Evolutionary conservation across 2,888 invertebrate species (phyloP).

Genomic region (Pachliopta kotzebuea): DNA sequence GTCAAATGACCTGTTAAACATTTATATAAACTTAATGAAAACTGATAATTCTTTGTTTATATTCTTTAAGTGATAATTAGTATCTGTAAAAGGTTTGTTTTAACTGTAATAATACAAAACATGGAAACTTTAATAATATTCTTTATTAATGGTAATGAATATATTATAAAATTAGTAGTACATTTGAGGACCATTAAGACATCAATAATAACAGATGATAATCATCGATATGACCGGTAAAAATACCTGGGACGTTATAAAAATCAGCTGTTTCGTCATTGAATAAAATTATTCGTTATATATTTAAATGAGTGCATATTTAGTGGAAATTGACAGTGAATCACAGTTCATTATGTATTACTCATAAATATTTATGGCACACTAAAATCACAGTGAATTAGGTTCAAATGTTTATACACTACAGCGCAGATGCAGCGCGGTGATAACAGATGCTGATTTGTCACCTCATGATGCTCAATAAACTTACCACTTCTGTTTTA

Average conservation of each 20-base stretch:
- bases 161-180: background rate
- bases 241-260: conserved; percentile 18
- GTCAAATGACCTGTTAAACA: no score
- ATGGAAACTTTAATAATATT: no score
- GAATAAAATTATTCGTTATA: conserved; percentile 23
- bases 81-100: no score
- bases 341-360: conserved; percentile 16
- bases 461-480: conserved; percentile 14
- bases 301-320: conserved; percentile 26
- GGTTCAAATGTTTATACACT: conserved; percentile 15
- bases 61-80: no score
- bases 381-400: conserved; percentile 27
- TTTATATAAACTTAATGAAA: no score
- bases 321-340: conserved; percentile 20
- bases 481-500: conserved; percentile 21
- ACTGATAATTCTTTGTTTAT: no score
- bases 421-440: conserved; percentile 11
- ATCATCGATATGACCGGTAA: conserved; percentile 2
- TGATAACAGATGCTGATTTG: conserved; percentile 16
- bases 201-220: conserved; percentile 6
- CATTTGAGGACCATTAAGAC: background rate
- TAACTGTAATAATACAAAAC: no score
- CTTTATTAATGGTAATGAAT: background rate
- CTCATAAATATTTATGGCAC: conserved; percentile 32
- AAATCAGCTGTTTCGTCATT: conserved; percentile 24